Evolutionary conservation across 2,797 vertebrate species (phyloP), one percentile per base, ranked within the genome.

Genomic region (Morus bassanus): DNA sequence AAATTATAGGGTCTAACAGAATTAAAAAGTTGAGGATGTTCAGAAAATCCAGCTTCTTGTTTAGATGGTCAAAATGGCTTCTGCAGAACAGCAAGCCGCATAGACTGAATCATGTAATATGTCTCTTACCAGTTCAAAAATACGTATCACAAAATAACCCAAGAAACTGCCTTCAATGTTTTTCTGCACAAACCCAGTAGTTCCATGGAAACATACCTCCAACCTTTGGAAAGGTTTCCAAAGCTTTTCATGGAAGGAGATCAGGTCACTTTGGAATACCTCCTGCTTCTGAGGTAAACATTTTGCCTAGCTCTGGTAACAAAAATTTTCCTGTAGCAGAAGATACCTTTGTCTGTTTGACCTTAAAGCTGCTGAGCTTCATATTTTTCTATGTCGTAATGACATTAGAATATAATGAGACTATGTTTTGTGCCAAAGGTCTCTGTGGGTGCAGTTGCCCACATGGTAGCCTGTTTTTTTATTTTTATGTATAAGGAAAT

Each of bases 141-240:
- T 33, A 45, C 0, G 0, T 50, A 33, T 15, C 8, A 43, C 10
- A 1, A 39, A 41, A 31, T 17, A 30, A 18, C 2, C 13, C 17
- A 28, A 10, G 48, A 10, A 46, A 7, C 37, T 48, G 2, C 18
- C 23, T 88, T 41, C 21, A 11, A 0, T 27, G 64, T 67, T 77
- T 70, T 72, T 51, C 46, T 84, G 25, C n/a, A 51, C 19, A 87
- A 89, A 48, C 24, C 15, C 9, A 68, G 9, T 72, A 63, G 50
- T 91, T 95, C 64, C 46, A 23, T 46, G 65, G 59, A 77, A 87
- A 48, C 65, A 41, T 41, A 23, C 19, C 7, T 77, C 72, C 22
- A 51, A 24, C 16, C 35, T 54, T 21, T 60, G 45, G 41, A 83
- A 81, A 78, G 56, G 24, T 91, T 94, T 85, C 50, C 41, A 28